Conservation (phyloP, 2,797 vertebrate species). For the Anisognathus igniventris region DNA sequence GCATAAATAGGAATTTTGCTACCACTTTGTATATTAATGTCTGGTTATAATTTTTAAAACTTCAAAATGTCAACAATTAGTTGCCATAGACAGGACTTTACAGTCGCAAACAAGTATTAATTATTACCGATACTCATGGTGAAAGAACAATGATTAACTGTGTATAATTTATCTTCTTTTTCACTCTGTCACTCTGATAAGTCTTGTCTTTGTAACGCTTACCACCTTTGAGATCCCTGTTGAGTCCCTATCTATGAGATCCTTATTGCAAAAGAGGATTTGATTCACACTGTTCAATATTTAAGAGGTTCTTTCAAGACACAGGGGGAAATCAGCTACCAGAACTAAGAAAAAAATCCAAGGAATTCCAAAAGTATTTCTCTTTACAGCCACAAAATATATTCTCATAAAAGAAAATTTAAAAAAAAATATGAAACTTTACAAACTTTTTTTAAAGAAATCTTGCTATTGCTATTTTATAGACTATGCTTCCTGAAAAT, state of each 20-base stretch:
- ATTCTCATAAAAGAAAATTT: background rate
- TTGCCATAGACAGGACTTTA: background rate
- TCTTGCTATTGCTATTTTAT: background rate
- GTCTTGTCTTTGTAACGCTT: background rate
- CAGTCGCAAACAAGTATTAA: background rate
- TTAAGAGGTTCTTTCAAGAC: background rate
- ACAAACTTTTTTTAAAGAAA: background rate
- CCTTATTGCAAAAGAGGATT: background rate
- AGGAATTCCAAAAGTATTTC: background rate
- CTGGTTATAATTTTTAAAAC: background rate
- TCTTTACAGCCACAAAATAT: background rate
- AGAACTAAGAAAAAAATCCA: background rate
- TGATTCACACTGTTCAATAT: background rate
- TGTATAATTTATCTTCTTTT: background rate
- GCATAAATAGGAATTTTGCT: background rate
- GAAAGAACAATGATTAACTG: background rate
- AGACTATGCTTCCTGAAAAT: background rate
- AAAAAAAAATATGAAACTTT: background rate
- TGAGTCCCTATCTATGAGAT: background rate
- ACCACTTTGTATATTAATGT: background rate
- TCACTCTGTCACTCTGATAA: background rate
- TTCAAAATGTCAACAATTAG: background rate
- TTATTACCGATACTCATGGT: background rate
- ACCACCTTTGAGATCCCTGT: background rate
- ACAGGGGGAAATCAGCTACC: background rate